These are phyloP conservation scores for Drosophila mimica DNA, from an alignment of 2,888 invertebrate species.

Conservation along the genomic window DNA sequence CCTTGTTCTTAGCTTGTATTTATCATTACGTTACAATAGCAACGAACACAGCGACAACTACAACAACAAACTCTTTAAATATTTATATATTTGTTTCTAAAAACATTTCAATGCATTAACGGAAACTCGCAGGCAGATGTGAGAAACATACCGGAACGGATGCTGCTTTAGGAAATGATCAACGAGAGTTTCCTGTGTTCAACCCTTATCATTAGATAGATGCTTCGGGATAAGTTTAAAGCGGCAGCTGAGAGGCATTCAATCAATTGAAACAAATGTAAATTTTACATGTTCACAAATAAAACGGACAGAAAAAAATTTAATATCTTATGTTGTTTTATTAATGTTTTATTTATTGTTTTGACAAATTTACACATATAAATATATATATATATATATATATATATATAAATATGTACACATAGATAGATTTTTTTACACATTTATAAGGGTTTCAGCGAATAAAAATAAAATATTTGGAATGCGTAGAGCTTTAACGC, in stretches of 20 bases:
- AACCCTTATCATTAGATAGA: conserved; percentile 29
- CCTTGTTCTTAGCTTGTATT: conserved; percentile 26
- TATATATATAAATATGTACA: too few species aligned
- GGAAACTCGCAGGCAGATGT: conserved; percentile 44
- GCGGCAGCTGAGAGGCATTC: neutral
- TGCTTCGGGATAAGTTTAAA: neutral
- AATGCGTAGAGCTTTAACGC: neutral
- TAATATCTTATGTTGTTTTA: neutral
- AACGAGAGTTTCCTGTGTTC: conserved; percentile 41
- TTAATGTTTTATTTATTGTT: too few species aligned
- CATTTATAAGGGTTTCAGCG: neutral
- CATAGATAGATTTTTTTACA: too few species aligned
- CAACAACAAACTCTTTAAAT: conserved; percentile 18
- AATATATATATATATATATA: too few species aligned
- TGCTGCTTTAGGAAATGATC: conserved; percentile 44
- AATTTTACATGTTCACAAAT: conserved; percentile 4
- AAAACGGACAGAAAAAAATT: neutral
- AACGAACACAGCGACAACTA: conserved; percentile 1
- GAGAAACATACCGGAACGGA: conserved; percentile 51
- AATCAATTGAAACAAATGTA: neutral
- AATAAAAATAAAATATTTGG: neutral
- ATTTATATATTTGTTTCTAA: conserved; percentile 18
- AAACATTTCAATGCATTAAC: conserved; percentile 31
- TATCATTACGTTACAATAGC: conserved; percentile 27
- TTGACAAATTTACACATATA: neutral